Evolutionary conservation across 64 coral and sea anemone genomes (phyloP), one percentile per base, ranked within the genome.

Genomic region (Stichodactyla helianthus): DNA sequence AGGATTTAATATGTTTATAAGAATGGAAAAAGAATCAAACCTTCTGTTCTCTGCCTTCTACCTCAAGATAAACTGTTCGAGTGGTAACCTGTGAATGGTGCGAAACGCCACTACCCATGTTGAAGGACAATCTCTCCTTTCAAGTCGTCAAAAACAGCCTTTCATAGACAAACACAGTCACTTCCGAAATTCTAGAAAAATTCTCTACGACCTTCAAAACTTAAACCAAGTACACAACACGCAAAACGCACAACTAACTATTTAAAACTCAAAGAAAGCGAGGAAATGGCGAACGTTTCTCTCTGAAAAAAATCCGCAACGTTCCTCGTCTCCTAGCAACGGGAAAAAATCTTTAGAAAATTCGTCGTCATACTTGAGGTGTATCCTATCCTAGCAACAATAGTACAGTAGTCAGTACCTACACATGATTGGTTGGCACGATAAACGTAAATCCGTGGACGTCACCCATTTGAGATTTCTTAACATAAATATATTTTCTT

Each of bases 31-130:
- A 84, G 51, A 27, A n/a, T 54, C 7, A 51, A 61, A 88, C 86
- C 86, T 88, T 88, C 18, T 88, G 86, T 62, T 88, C 79, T 22
- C 71, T 31, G 10, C 86, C 86, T 19, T 80, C 52, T 0, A 88
- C 86, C 60, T 88, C 86, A 62, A 88, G 74, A 22, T 88, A 88
- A 59, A 88, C 60, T 18, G 86, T 88, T 88, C 79, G 77, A 18
- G 79, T 76, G 20, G 57, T 88, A 10, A 59, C 86, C n/a, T 76
- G 79, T 4, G 86, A 54, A 12, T 88, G 77, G 10, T 78, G 74
- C 27, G 86, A 88, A 80, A 88, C 86, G 17, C 86, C 86, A 25
- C 79, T 88, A 2, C 86, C 86, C 86, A 88, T 88, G 2, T 52
- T 79, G 52, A 50, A 65, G 5, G 19, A n/a, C 19, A 65, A 65